Evolutionary conservation across 2,113 vertebrate species (phyloP).

Genomic region (Tragulus kanchil): DNA sequence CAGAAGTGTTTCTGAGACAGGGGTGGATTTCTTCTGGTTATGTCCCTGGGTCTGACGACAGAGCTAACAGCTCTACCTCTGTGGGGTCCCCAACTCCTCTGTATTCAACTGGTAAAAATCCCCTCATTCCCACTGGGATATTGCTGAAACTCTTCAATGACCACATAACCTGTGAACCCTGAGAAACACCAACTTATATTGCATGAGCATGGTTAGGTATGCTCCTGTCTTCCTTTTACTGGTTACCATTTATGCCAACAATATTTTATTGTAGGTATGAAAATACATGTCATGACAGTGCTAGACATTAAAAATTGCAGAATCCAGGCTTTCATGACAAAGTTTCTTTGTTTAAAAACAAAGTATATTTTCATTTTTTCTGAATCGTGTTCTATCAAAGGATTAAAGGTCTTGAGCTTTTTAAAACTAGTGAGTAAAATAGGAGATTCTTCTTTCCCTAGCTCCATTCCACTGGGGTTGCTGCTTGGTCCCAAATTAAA

Average conservation of each 20-base stretch:
- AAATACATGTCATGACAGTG: neutral
- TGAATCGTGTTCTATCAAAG: neutral
- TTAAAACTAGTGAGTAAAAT: neutral
- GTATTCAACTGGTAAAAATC: neutral
- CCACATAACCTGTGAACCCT: neutral
- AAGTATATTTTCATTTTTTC: neutral
- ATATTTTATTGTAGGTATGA: neutral
- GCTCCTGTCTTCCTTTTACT: neutral
- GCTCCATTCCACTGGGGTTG: neutral
- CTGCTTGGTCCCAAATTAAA: neutral
- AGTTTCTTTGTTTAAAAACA: neutral
- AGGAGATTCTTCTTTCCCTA: neutral
- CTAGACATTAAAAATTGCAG: neutral
- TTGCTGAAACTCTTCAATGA: neutral
- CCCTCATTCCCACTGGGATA: too few relatives aligned
- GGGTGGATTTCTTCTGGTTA: constrained; percentile 55
- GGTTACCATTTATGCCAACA: neutral
- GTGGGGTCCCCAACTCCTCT: neutral
- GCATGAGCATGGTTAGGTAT: neutral
- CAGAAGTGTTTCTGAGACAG: constrained; percentile 60
- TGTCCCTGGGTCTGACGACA: neutral
- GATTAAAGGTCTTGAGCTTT: neutral
- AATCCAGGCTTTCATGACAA: neutral
- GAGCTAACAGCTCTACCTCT: neutral
- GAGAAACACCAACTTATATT: neutral